Base-by-base conservation (phyloP, 2,113 vertebrate species). In the Cettia cetti region DNA sequence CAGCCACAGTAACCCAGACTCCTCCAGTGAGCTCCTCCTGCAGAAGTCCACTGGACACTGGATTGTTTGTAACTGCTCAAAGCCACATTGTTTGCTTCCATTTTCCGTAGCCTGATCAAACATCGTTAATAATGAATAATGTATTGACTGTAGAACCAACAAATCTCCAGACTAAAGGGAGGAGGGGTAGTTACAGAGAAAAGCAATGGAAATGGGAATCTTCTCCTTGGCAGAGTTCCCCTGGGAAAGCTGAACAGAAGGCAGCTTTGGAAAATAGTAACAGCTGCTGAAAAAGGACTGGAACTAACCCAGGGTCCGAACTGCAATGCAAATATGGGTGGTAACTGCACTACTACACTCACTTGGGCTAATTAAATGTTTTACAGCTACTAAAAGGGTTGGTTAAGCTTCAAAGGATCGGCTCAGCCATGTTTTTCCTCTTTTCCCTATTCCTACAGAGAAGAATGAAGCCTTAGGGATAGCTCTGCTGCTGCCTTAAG, bases 191-290 rank as follows among this genome's bases (percentile, higher is more conserved):
- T 74, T 80, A 57, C 13, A 85, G 35, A 79, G 37, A 88, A 93
- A 77, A 93, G 94, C 72, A 75, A 63, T 89, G 44, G 60, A 96
- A 91, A 81, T 71, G 56, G 93, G 92, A 93, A 90, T 86, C 88
- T 92, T 92, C 68, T 71, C 85, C 71, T 94, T 96, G 94, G 94
- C 93, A 93, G 95, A 80, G 56, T 30, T 94, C 82, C 90, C 57
- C 79, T 92, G 79, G 85, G 92, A 96, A 96, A 90, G 79, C 85
- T 96, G 94, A 95, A 86, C 95, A 96, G 92, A 96, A 95, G 92
- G 95, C 92, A 94, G 92, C 85, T 88, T 85, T 93, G 87, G 93
- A 96, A 94, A 96, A 94, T 81, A 96, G 90, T 94, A 96, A 94
- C 92, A 96, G 92, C 90, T 96, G 90, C 82, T 90, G 90, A 64